Conservation (phyloP, 2,888 invertebrate species). For the Acleris holmiana region DNA sequence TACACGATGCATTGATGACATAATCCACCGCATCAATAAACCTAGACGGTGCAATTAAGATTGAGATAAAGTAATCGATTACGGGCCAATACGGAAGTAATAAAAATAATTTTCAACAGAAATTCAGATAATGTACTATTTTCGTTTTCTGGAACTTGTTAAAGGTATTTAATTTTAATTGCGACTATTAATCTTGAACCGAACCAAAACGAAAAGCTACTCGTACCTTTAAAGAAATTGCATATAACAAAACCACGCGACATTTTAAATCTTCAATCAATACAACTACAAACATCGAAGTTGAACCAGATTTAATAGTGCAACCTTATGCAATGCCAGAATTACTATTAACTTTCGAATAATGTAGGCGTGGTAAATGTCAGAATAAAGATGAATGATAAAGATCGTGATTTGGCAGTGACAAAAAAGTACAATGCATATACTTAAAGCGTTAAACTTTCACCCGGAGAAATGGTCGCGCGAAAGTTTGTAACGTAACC, state of each 20-base stretch:
- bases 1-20: constrained; percentile 60
- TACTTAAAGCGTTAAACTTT: constrained; percentile 64
- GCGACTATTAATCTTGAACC: constrained; percentile 27
- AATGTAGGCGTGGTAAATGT: constrained; percentile 68
- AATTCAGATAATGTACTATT: constrained; percentile 15
- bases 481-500: constrained; percentile 60
- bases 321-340: constrained; percentile 55
- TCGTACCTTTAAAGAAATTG: constrained; percentile 19
- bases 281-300: neutral
- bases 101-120: constrained; percentile 14
- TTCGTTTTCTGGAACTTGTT: constrained; percentile 14
- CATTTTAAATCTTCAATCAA: neutral
- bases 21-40: constrained; percentile 47
- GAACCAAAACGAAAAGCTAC: constrained; percentile 13
- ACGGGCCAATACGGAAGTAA: constrained; percentile 21
- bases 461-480: constrained; percentile 72
- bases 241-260: constrained; percentile 7
- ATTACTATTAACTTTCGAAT: constrained; percentile 58
- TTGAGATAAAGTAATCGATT: constrained; percentile 23
- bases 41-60: constrained; percentile 20
- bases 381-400: constrained; percentile 72
- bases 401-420: constrained; percentile 71
- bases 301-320: constrained; percentile 7
- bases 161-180: constrained; percentile 18
- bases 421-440: constrained; percentile 75